Conservation (phyloP, 1,140 invertebrate species). For the Oncopeltus fasciatus region DNA sequence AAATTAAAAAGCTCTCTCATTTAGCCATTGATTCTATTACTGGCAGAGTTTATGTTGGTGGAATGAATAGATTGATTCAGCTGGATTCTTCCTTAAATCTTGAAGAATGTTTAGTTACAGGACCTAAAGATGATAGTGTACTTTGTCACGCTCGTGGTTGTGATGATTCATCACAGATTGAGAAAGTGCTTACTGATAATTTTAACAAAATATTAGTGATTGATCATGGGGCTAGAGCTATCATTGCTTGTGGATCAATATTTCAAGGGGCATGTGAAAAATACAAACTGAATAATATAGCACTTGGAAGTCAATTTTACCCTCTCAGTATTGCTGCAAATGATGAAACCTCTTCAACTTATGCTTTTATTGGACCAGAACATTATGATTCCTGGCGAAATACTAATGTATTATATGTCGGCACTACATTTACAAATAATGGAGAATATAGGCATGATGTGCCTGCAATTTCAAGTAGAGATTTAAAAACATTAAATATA, state of each 20-base stretch:
- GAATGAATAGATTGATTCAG: conserved; percentile 41
- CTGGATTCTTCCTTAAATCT: conserved; percentile 34
- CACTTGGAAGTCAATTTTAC: conserved; percentile 54
- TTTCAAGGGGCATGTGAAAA: conserved; percentile 77
- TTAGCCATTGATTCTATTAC: conserved; percentile 35
- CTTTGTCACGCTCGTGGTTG: conserved; percentile 77
- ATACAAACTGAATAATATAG: conserved; percentile 70
- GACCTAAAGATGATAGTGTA: conserved; percentile 68
- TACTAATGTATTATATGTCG: conserved; percentile 79
- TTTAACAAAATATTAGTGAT: conserved; percentile 85
- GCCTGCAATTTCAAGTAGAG: conserved; percentile 77
- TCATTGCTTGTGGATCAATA: conserved; percentile 79
- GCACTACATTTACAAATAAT: conserved; percentile 82
- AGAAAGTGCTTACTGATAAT: conserved; percentile 58
- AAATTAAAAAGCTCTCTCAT: conserved; percentile 28
- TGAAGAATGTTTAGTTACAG: conserved; percentile 35
- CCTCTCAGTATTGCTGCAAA: conserved; percentile 75
- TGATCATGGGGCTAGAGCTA: conserved; percentile 58
- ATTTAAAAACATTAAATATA: conserved; percentile 58
- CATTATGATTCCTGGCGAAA: conserved; percentile 58
- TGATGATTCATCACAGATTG: conserved; percentile 39
- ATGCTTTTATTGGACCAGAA: conserved; percentile 86
- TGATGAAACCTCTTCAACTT: conserved; percentile 78
- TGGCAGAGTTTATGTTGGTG: conserved; percentile 41
- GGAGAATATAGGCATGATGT: conserved; percentile 88